A percentile compares a stretch with the other conserved stretches of the same genome.
Conservation (phyloP, 1,140 invertebrate genomes). For the Pseudobourletiella spinata region DNA sequence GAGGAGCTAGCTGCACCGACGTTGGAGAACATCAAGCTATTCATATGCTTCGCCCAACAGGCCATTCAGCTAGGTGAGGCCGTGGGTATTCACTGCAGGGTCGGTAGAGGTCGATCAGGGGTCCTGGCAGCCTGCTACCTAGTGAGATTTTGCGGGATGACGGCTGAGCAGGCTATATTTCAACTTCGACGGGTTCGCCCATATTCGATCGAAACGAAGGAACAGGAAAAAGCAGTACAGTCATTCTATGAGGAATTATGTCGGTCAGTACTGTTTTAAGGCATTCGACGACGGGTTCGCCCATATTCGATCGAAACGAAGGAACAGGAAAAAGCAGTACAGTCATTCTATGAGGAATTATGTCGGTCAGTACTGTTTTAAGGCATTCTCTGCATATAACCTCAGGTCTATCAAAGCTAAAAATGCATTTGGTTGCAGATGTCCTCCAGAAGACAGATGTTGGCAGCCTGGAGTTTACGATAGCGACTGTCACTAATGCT, state of each 20-base stretch:
- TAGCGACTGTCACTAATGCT: no score
- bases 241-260: constrained; percentile 51
- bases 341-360: constrained; percentile 39
- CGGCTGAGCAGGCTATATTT: constrained; percentile 53
- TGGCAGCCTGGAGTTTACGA: background rate
- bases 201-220: constrained; percentile 56
- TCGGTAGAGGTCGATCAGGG: constrained; percentile 57
- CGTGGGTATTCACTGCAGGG: constrained; percentile 57
- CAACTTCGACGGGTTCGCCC: constrained; percentile 52
- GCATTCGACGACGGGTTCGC: constrained; percentile 38
- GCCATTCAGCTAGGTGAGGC: constrained; percentile 44
- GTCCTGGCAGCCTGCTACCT: constrained; percentile 59
- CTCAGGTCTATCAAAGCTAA: background rate
- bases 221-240: constrained; percentile 54
- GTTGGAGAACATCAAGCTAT: constrained; percentile 54
- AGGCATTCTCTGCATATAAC: background rate
- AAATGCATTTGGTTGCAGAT: background rate
- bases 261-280: constrained; percentile 29
- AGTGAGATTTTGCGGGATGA: constrained; percentile 50
- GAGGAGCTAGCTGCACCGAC: constrained; percentile 57
- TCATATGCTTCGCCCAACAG: constrained; percentile 52
- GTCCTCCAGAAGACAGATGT: background rate
- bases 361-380: background rate
- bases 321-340: constrained; percentile 54
- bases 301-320: constrained; percentile 59